phyloP scores from a whole-genome alignment of 2,113 vertebrate genomes.

The Callipepla squamata region DNA sequence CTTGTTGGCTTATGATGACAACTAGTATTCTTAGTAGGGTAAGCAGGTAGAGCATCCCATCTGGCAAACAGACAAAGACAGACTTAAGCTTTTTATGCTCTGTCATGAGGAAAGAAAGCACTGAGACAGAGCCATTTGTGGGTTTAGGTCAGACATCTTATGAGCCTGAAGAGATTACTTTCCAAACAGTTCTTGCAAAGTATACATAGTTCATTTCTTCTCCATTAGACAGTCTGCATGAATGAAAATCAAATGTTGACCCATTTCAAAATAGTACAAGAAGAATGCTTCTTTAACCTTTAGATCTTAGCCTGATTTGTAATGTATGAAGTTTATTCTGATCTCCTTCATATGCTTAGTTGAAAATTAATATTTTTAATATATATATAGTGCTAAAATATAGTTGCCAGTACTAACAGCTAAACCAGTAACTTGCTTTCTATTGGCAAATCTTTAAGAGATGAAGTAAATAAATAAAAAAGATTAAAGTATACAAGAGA shows the following conservation, averaged over 20 bases:
- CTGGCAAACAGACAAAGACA: conserved; percentile 21
- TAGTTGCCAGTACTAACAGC: not conserved
- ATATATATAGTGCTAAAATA: not conserved
- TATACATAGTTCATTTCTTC: not conserved
- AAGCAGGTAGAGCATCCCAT: not conserved
- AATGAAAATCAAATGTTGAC: not conserved
- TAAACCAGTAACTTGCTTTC: not conserved
- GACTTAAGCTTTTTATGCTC: not conserved
- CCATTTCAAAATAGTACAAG: not conserved
- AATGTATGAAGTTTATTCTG: not conserved
- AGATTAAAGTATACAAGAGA: not conserved
- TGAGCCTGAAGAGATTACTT: not conserved
- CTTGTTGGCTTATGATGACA: not conserved
- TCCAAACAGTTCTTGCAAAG: not conserved
- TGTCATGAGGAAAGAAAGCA: not conserved
- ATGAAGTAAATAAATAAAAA: not conserved
- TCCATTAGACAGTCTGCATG: not conserved
- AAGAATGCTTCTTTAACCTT: not conserved
- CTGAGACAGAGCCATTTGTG: not conserved
- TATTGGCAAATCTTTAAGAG: not conserved
- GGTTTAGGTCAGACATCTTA: not conserved
- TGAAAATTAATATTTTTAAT: not conserved
- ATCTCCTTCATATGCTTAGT: not conserved
- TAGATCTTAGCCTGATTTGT: not conserved
- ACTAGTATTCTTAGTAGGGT: not conserved